phyloP scores from a whole-genome alignment of 2,113 vertebrate species.

The Tauraco erythrolophus region DNA sequence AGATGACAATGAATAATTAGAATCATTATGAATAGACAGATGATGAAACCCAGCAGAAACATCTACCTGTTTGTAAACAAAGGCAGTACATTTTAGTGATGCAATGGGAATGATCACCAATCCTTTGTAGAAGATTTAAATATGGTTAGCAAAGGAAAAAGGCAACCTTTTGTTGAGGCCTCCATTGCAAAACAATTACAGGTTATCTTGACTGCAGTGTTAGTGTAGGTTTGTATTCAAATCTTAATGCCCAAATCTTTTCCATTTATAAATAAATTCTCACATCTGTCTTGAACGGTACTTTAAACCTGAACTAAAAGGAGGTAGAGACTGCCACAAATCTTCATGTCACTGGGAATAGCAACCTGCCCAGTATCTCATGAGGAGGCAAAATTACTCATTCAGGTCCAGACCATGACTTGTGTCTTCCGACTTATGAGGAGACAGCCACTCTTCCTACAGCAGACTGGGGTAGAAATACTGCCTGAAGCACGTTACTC shows the following conservation, averaged over 20 bases:
- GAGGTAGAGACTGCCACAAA: not conserved
- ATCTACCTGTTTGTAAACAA: not conserved
- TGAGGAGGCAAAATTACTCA: not conserved
- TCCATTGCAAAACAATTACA: not conserved
- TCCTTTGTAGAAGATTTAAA: not conserved
- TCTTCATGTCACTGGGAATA: not conserved
- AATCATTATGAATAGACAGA: not conserved
- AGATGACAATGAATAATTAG: not conserved
- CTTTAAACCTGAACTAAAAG: not conserved
- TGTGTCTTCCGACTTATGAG: not conserved
- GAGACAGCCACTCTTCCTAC: not conserved
- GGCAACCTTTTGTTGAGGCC: not conserved
- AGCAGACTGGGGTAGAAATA: not conserved
- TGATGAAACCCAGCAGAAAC: not conserved
- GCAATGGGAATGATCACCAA: not conserved
- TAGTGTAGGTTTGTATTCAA: not conserved
- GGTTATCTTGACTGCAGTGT: not conserved
- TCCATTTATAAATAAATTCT: not conserved
- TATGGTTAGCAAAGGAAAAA: not conserved
- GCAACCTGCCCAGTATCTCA: not conserved
- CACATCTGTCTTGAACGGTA: not conserved
- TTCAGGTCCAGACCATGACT: not conserved
- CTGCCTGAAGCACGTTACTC: not conserved
- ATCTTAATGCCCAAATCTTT: not conserved
- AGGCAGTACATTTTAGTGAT: not conserved